Percentiles rank a stretch among this genome's conserved stretches.
Conservation (phyloP, 2,797 vertebrate species). For the Borostomias antarcticus region DNA sequence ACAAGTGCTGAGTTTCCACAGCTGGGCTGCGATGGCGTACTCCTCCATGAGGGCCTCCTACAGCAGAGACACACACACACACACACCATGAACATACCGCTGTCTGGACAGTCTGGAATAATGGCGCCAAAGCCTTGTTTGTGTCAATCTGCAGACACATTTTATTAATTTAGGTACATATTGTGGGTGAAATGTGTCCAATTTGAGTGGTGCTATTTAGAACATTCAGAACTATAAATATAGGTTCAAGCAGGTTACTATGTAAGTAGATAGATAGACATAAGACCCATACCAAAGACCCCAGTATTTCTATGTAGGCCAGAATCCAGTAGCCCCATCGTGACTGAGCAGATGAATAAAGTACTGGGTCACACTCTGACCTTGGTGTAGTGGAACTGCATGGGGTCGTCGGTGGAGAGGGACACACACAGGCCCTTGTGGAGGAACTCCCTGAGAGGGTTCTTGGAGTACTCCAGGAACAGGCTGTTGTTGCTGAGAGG, state of each 20-base stretch:
- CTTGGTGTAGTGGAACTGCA: conserved; percentile 99
- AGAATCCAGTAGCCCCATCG: no score
- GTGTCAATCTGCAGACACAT: no score
- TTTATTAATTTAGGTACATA: no score
- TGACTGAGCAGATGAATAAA: neutral
- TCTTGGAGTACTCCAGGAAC: conserved; percentile 96
- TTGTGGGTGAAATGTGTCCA: no score
- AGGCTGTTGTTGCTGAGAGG: conserved; percentile 98
- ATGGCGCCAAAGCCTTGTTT: no score
- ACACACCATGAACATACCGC: neutral
- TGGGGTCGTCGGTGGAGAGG: conserved; percentile 94
- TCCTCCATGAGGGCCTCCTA: conserved; percentile 98
- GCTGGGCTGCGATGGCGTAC: conserved; percentile 95
- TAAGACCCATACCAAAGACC: no score
- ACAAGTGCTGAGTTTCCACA: conserved; percentile 97
- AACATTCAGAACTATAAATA: no score
- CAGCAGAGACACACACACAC: neutral
- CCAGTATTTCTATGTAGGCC: no score
- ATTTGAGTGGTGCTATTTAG: no score
- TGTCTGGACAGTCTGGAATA: no score
- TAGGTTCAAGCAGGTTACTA: no score
- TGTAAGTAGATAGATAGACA: no score
- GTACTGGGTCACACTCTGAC: conserved; percentile 62
- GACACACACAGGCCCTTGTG: conserved; percentile 93
- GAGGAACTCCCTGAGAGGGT: conserved; percentile 91